A percentile compares a stretch with the other conserved stretches of the same genome.
Conservation (phyloP, 1,140 invertebrate genomes). For the Drosophila kohkoa region DNA sequence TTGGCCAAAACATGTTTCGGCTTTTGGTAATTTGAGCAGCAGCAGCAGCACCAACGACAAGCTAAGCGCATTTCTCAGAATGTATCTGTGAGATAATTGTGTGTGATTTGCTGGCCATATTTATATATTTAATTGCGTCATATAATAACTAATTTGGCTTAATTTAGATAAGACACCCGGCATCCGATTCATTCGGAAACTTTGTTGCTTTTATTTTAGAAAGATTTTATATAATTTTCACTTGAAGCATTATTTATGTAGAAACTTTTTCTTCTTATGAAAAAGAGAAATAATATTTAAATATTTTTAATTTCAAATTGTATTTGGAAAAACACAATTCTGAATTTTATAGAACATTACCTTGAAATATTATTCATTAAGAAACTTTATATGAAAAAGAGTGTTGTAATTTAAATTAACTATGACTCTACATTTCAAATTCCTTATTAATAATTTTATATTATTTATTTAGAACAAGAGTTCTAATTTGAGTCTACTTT, state of each 20-base stretch:
- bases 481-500: too few species aligned
- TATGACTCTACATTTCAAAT: too few species aligned
- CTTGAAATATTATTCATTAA: background rate
- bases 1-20: conserved; percentile 62
- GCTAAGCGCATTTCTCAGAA: conserved; percentile 61
- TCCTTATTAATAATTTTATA: too few species aligned
- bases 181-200: background rate
- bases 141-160: conserved; percentile 70
- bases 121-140: conserved; percentile 77
- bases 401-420: background rate
- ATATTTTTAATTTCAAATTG: too few species aligned
- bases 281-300: too few species aligned
- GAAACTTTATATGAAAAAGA: background rate
- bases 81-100: conserved; percentile 59
- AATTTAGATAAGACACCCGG: conserved; percentile 63
- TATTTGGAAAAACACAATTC: too few species aligned
- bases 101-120: conserved; percentile 50
- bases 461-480: too few species aligned
- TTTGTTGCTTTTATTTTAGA: too few species aligned
- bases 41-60: conserved; percentile 19
- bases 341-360: background rate
- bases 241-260: too few species aligned
- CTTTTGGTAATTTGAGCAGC: conserved; percentile 58
- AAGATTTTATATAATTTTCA: too few species aligned
- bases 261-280: too few species aligned